These are phyloP conservation scores for Aulostomus chinensis DNA, from an alignment of 2,797 vertebrate genomes.

Conservation along the genomic window DNA sequence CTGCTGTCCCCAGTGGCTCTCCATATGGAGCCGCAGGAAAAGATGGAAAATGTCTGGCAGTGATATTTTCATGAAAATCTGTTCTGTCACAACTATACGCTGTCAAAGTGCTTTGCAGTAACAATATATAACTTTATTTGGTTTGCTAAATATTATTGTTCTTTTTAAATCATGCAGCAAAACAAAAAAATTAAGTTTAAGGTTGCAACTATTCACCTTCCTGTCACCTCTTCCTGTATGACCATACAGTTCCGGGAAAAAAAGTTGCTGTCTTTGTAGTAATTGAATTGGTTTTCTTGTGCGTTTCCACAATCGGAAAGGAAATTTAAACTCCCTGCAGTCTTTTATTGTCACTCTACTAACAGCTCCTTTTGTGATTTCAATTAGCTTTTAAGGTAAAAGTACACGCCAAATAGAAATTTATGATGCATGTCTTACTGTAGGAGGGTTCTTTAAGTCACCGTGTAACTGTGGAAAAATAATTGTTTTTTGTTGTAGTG, in stretches of 20 bases:
- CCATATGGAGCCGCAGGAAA: constrained; percentile 27
- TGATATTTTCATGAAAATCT: constrained; percentile 20
- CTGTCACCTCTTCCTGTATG: no score
- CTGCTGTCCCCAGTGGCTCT: constrained; percentile 37
- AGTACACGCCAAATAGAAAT: constrained; percentile 1
- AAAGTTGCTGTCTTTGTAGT: no score
- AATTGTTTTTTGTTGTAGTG: no score
- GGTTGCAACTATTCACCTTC: no score
- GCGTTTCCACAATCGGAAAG: no score
- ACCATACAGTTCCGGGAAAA: no score
- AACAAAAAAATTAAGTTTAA: no score
- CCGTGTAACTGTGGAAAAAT: no score
- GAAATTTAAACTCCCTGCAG: not conserved
- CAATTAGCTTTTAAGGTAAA: not conserved
- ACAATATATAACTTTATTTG: not conserved
- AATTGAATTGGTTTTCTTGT: no score
- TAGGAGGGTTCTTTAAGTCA: constrained; percentile 4
- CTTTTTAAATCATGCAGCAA: not conserved
- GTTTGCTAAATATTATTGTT: not conserved
- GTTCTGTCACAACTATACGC: not conserved
- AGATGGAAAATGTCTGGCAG: constrained; percentile 28
- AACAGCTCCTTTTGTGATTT: not conserved
- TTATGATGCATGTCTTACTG: constrained; percentile 11
- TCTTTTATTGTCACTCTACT: not conserved
- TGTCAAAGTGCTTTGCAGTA: constrained; percentile 3